Percentiles rank a stretch among this genome's conserved stretches.
phyloP scores from a whole-genome alignment of 2,797 vertebrate genomes.

The Malacoraja senta region DNA sequence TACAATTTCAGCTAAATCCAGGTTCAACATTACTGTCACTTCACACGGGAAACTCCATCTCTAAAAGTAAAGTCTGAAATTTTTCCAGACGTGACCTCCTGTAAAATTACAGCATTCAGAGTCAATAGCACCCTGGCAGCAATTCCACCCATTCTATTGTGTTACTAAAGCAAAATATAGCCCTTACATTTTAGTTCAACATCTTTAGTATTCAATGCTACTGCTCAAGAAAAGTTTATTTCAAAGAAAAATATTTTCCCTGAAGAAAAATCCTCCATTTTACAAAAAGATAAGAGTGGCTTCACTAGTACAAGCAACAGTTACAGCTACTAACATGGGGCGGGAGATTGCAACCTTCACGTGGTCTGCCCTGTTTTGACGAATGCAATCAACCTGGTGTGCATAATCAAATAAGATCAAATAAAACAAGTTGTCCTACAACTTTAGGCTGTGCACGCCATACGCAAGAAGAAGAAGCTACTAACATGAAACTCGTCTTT shows the following conservation, averaged over 20 bases:
- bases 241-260: too few relatives aligned
- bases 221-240: not conserved
- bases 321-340: not conserved
- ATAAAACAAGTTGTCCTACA: too few relatives aligned
- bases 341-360: too few relatives aligned
- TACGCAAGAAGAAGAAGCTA: not conserved
- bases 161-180: not conserved
- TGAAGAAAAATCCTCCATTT: not conserved
- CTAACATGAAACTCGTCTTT: too few relatives aligned
- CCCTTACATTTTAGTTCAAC: not conserved
- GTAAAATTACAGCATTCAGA: not conserved
- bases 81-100: not conserved
- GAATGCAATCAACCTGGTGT: too few relatives aligned
- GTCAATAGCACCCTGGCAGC: not conserved
- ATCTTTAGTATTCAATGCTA: not conserved
- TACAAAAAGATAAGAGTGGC: not conserved
- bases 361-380: too few relatives aligned
- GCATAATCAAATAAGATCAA: too few relatives aligned
- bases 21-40: not conserved
- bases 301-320: not conserved
- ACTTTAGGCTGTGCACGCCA: too few relatives aligned
- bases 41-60: not conserved
- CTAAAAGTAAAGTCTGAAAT: not conserved
- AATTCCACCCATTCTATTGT: not conserved
- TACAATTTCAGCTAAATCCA: constrained; percentile 6